These are phyloP conservation scores for Chlamydotis undulata DNA, from an alignment of 2,113 vertebrate species.

Conservation along the genomic window DNA sequence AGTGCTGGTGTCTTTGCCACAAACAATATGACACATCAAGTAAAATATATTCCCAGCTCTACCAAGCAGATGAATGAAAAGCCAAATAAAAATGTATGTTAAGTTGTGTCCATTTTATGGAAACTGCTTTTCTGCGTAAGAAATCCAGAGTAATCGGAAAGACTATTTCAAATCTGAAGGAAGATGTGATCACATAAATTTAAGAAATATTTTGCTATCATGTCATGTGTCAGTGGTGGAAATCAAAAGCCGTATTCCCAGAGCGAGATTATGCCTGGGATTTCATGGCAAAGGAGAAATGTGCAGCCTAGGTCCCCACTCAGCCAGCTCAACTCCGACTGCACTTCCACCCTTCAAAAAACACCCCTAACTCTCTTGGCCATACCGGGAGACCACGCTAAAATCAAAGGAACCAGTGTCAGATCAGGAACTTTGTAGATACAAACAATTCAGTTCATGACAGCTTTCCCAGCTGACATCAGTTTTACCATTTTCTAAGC, in stretches of 20 bases:
- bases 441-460: neutral
- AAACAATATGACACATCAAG: neutral
- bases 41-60: neutral
- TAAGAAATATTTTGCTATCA: neutral
- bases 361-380: fast-evolving
- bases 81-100: neutral
- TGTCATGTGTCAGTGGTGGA: neutral
- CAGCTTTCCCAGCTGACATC: neutral
- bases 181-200: fast-evolving
- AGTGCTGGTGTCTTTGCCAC: neutral
- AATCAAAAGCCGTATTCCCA: neutral
- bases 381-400: neutral
- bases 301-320: neutral
- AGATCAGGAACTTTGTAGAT: neutral
- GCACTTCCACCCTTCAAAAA: neutral
- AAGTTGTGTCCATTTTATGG: neutral
- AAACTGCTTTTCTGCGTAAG: neutral
- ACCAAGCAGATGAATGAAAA: neutral
- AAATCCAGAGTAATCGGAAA: neutral
- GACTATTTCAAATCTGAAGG: neutral
- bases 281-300: neutral
- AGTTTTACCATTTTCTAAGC: neutral
- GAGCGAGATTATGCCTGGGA: neutral
- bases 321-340: neutral
- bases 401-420: neutral